phyloP scores from a whole-genome alignment of 2,888 invertebrate genomes.

The Scotopteryx bipunctaria region DNA sequence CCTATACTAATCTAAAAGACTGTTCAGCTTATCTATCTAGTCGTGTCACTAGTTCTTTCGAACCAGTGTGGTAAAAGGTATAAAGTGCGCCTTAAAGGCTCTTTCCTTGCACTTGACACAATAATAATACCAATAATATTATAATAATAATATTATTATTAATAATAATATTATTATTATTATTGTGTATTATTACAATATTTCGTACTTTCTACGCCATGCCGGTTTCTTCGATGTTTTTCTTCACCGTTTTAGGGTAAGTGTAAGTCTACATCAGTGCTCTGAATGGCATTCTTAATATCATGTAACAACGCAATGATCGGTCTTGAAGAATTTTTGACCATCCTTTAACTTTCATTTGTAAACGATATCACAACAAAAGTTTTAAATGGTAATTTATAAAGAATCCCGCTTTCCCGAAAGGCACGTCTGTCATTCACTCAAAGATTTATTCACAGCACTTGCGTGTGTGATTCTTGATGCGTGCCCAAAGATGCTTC shows the following conservation, averaged over 20 bases:
- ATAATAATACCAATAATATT: too few relatives aligned
- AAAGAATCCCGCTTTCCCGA: slow-evolving; percentile 55
- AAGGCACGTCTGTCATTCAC: slow-evolving; percentile 60
- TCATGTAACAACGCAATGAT: background rate
- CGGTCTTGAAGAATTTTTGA: background rate
- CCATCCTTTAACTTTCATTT: slow-evolving; percentile 9
- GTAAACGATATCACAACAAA: slow-evolving; percentile 11
- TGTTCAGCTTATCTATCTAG: background rate
- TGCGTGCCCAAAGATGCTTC: slow-evolving; percentile 58
- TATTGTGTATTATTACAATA: too few relatives aligned
- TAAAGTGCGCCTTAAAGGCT: too few relatives aligned
- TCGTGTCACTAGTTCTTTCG: too few relatives aligned
- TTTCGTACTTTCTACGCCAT: too few relatives aligned
- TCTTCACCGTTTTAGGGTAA: too few relatives aligned
- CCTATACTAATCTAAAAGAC: background rate
- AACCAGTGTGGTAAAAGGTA: too few relatives aligned
- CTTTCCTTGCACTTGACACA: too few relatives aligned
- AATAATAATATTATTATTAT: too few relatives aligned
- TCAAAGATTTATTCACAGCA: slow-evolving; percentile 38
- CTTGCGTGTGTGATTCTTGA: slow-evolving; percentile 64
- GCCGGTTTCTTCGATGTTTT: too few relatives aligned
- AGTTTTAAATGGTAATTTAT: slow-evolving; percentile 30
- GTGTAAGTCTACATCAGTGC: too few relatives aligned
- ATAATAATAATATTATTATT: too few relatives aligned
- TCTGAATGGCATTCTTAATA: background rate